Evolutionary conservation across 1,140 invertebrate genomes (phyloP).

Genomic region (Drosophila athabasca): DNA sequence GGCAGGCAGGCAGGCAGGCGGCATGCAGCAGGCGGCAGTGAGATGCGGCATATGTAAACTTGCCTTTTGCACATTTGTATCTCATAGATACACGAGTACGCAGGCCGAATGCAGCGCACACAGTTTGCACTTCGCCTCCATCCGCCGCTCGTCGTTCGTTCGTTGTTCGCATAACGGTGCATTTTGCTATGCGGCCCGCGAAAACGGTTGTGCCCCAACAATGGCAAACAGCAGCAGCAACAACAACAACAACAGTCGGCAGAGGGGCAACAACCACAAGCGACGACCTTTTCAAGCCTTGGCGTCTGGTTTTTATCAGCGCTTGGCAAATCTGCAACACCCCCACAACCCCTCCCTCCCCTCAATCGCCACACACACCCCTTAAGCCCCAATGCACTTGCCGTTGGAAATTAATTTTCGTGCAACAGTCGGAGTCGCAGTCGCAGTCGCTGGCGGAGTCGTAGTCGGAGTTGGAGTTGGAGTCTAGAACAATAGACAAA

Average conservation of each 20-base stretch:
- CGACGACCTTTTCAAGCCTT: slow-evolving; percentile 75
- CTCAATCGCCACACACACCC: neutral
- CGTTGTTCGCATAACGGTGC: slow-evolving; percentile 66
- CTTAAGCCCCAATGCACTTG: slow-evolving; percentile 62
- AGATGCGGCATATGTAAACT: slow-evolving; percentile 65
- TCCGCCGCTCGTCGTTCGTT: slow-evolving; percentile 12
- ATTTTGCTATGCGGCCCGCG: slow-evolving; percentile 75
- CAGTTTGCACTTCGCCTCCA: slow-evolving; percentile 11
- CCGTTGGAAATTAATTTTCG: slow-evolving; percentile 79
- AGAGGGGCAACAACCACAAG: slow-evolving; percentile 23
- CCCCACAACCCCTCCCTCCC: neutral
- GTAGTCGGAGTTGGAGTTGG: neutral
- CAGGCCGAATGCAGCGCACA: slow-evolving; percentile 31
- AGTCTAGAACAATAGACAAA: slow-evolving; percentile 75
- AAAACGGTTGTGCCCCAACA: slow-evolving; percentile 57
- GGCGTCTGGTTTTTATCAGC: slow-evolving; percentile 74
- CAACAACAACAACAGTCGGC: slow-evolving; percentile 23
- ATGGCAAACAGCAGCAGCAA: slow-evolving; percentile 2
- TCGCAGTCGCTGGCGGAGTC: no score
- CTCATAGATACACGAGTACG: slow-evolving; percentile 64
- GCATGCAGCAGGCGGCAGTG: slow-evolving; percentile 12
- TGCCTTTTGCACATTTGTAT: slow-evolving; percentile 68
- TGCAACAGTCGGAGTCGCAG: slow-evolving; percentile 62
- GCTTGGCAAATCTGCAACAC: slow-evolving; percentile 65
- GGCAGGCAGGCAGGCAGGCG: neutral